A percentile compares a stretch with the other conserved stretches of the same genome.
These are phyloP conservation scores for Cassiopea xamachana DNA, from an alignment of 30 jellyfish, hydroid and myxozoan species.

Conservation along the genomic window DNA sequence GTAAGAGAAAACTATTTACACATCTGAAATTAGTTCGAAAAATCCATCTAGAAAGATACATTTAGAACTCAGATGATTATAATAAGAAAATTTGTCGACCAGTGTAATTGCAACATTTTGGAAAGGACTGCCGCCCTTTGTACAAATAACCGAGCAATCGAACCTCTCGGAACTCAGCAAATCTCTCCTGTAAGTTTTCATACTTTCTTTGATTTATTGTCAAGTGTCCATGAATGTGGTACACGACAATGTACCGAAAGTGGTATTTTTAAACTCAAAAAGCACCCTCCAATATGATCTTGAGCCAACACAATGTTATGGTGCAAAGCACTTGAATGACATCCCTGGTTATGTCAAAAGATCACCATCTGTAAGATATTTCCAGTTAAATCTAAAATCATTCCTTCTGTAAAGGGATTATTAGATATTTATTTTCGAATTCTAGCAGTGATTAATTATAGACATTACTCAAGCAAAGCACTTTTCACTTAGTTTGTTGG, in stretches of 20 bases:
- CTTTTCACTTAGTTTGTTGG: not conserved
- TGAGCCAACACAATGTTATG: not conserved
- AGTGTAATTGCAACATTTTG: no score
- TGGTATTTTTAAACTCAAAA: not conserved
- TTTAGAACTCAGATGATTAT: no score
- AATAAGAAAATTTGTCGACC: no score
- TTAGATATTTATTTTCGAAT: not conserved
- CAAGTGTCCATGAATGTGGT: not conserved
- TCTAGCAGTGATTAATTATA: not conserved
- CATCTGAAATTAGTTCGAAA: no score
- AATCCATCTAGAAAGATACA: no score
- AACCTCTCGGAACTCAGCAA: no score
- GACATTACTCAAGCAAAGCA: not conserved
- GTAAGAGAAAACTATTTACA: no score
- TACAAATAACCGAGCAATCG: no score
- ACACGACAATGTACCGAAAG: no score
- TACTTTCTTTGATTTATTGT: not conserved
- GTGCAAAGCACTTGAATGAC: not conserved
- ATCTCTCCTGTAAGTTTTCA: not conserved
- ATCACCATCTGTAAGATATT: not conserved
- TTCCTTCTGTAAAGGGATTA: no score
- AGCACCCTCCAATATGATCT: not conserved
- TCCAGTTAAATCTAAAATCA: no score
- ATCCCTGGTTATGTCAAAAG: not conserved
- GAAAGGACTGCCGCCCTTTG: no score